Conservation (phyloP, 2,113 vertebrate species). For the Gnathonemus longibarbis region DNA sequence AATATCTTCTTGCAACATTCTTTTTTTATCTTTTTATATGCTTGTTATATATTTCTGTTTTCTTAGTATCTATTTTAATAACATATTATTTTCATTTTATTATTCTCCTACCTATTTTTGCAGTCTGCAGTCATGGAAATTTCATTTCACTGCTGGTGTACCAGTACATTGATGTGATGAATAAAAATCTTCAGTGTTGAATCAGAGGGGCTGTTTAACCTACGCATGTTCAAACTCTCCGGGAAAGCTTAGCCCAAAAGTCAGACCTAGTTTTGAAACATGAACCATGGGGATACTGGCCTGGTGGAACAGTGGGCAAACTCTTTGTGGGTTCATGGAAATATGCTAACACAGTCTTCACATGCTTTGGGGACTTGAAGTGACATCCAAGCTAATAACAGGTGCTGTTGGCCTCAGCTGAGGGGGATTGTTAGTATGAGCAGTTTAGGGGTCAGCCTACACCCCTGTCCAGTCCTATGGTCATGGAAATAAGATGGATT, state of each 20-base stretch:
- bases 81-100: background rate
- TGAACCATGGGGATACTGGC: background rate
- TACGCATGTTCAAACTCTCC: background rate
- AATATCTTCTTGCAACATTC: background rate
- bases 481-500: too few relatives aligned
- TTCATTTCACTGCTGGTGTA: background rate
- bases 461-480: too few relatives aligned
- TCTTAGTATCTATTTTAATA: background rate
- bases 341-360: background rate
- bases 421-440: too few relatives aligned
- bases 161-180: background rate
- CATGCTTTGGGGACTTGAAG: background rate
- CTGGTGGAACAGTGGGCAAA: background rate
- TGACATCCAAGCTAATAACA: background rate
- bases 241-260: background rate
- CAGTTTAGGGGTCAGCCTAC: too few relatives aligned
- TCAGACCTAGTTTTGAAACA: background rate
- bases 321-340: background rate
- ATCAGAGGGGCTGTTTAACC: background rate
- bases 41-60: background rate
- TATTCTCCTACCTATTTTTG: background rate
- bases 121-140: background rate
- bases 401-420: too few relatives aligned
- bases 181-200: background rate
- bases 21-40: too few relatives aligned